A percentile compares a stretch with the other conserved stretches of the same genome.
phyloP scores from a whole-genome alignment of 1,140 invertebrate genomes.

The Bombus soroeensis region DNA sequence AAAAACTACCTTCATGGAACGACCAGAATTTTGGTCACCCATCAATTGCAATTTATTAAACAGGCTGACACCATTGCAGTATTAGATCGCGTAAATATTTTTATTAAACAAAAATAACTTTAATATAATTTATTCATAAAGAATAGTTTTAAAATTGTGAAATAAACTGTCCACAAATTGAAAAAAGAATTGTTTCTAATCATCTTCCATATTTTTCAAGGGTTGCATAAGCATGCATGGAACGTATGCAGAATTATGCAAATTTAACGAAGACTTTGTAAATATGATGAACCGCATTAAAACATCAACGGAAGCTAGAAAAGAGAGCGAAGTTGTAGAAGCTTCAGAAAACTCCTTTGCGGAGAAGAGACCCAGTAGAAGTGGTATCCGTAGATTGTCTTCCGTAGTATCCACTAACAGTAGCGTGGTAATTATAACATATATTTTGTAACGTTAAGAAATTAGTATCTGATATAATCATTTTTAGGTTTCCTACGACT shows the following conservation, averaged over 20 bases:
- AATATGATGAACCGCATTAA: constrained; percentile 63
- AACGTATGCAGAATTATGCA: constrained; percentile 83
- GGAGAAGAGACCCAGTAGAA: not conserved
- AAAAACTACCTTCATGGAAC: constrained; percentile 83
- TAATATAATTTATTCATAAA: not conserved
- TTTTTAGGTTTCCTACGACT: constrained; percentile 43
- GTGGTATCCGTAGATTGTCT: not conserved
- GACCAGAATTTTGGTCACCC: constrained; percentile 91
- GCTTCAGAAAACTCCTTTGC: rapidly evolving
- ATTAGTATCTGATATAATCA: not conserved
- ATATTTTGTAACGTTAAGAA: not conserved
- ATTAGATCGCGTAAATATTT: constrained; percentile 86
- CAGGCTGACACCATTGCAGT: constrained; percentile 90
- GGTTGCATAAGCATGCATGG: constrained; percentile 85
- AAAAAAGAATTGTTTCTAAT: not conserved
- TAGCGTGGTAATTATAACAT: constrained; percentile 2
- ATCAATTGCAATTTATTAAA: constrained; percentile 92
- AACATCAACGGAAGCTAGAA: constrained; percentile 66
- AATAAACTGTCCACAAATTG: not conserved
- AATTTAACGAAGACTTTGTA: constrained; percentile 84
- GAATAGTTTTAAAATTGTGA: not conserved
- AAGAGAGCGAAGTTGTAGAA: constrained; percentile 65
- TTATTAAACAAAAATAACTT: not conserved
- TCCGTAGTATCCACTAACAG: constrained; percentile 20
- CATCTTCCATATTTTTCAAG: constrained; percentile 63